Base-by-base conservation (phyloP, 2,113 vertebrate genomes). In the Alouatta palliata region DNA sequence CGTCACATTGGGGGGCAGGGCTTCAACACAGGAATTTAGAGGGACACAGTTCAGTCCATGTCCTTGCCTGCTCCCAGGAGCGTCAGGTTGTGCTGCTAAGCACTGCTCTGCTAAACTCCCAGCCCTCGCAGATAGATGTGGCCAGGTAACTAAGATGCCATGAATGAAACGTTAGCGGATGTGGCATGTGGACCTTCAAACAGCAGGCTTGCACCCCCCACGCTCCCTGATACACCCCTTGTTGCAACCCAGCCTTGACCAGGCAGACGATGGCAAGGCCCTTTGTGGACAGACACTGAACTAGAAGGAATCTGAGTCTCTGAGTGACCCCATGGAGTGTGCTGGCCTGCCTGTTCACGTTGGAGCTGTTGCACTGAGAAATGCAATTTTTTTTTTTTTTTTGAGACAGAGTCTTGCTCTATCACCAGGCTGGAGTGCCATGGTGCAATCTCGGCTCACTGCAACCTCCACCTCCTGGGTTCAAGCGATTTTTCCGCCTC, bases 81-180 rank as follows among this genome's bases (percentile, higher is more conserved):
- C 9, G 3, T 61, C 58, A 10, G 4, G 23, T 5, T n/a, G 32
- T 23, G 9, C 73, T 20, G 64, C 9, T 61, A 61, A 1, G 3
- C 52, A 8, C 21, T 58, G 8, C 54, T 45, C 37, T 8, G 9
- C 21, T n/a, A 3, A 32, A n/a, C 2, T 19, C 56, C 49, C 30
- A 82, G 81, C 7, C 35, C n/a, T 19, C 2, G 17, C 21, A 37
- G 11, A 12, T 19, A 21, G n/a, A 27, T 10, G 19, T 13, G 71
- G 19, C 35, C 21, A 11, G 16, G 37, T 21, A 4, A 21, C 37
- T 25, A 8, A 37, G 61, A 68, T 35, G 12, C 81, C 4, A 10
- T 45, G 5, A 27, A 0, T 12, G 37, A 75, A 27, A 32, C 0
- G 4, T 5, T 56, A 87, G 54, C 47, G 56, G 32, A 37, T 10